Percentiles rank a stretch among this genome's conserved stretches.
phyloP scores from a whole-genome alignment of 2,797 vertebrate genomes.

The Clamator glandarius region DNA sequence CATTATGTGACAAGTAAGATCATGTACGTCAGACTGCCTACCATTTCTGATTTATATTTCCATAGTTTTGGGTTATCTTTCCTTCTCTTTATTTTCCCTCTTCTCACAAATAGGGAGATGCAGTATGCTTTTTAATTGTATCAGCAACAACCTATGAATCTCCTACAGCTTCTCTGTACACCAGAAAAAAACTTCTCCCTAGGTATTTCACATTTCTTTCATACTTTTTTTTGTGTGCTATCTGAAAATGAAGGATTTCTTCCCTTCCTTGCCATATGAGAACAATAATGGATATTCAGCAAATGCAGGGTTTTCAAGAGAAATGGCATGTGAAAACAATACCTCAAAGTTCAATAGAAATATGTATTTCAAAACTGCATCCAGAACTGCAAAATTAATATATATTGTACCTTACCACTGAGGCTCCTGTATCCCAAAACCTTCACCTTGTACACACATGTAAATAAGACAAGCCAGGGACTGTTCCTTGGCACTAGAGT shows the following conservation, averaged over 20 bases:
- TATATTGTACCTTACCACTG: neutral
- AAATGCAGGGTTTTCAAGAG: neutral
- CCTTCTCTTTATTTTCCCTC: neutral
- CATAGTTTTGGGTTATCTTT: neutral
- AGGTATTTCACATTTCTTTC: neutral
- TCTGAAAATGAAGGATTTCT: neutral
- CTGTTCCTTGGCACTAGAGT: neutral
- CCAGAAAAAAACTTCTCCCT: neutral
- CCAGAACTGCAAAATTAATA: neutral
- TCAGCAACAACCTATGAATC: neutral
- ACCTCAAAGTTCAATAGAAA: neutral
- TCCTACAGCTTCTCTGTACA: neutral
- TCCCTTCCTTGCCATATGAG: neutral
- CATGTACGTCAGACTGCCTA: neutral
- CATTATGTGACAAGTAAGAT: neutral
- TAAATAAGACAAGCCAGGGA: constrained; percentile 11
- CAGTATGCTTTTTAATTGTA: neutral
- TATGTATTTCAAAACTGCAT: neutral
- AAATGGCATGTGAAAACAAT: neutral
- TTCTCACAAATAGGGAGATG: neutral
- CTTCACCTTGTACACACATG: constrained; percentile 21
- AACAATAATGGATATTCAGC: neutral
- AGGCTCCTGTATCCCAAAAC: neutral
- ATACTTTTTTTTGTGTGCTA: neutral
- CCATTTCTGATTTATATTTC: neutral